These are phyloP conservation scores for Cacoxenus indagator DNA, from an alignment of 2,888 invertebrate genomes.

Conservation along the genomic window DNA sequence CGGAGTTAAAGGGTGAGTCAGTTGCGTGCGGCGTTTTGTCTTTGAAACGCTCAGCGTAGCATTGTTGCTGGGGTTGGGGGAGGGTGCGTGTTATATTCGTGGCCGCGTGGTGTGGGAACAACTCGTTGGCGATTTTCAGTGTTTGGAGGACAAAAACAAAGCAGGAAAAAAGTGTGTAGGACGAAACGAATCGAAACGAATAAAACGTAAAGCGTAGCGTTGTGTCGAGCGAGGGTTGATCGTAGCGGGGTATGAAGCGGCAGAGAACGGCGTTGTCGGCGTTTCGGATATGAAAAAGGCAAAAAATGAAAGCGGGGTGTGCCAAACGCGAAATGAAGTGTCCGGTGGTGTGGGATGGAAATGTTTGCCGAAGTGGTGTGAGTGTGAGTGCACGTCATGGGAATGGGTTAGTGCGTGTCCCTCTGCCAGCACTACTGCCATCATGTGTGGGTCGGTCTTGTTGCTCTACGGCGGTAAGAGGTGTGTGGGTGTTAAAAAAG, in stretches of 20 bases:
- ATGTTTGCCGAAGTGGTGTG: slow-evolving; percentile 5
- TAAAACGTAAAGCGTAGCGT: not conserved
- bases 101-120: slow-evolving; percentile 1
- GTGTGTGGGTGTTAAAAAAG: slow-evolving; percentile 22
- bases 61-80: not conserved
- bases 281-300: slow-evolving; percentile 67
- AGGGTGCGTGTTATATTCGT: not conserved
- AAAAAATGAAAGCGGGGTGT: slow-evolving; percentile 50
- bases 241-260: not conserved
- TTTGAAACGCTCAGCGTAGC: slow-evolving; percentile 29
- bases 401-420: slow-evolving; percentile 20
- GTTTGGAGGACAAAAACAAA: not conserved
- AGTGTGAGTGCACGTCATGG: not conserved
- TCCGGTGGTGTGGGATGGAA: slow-evolving; percentile 8
- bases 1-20: slow-evolving; percentile 29
- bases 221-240: slow-evolving; percentile 12
- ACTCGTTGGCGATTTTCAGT: slow-evolving; percentile 17
- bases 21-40: slow-evolving; percentile 33
- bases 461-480: slow-evolving; percentile 2
- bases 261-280: slow-evolving; percentile 51
- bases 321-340: slow-evolving; percentile 30
- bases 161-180: no score
- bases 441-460: slow-evolving; percentile 27
- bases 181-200: slow-evolving; percentile 5
- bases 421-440: no score